These are phyloP conservation scores for Dolichopus griseipennis DNA, from an alignment of 2,888 invertebrate species.

Conservation along the genomic window DNA sequence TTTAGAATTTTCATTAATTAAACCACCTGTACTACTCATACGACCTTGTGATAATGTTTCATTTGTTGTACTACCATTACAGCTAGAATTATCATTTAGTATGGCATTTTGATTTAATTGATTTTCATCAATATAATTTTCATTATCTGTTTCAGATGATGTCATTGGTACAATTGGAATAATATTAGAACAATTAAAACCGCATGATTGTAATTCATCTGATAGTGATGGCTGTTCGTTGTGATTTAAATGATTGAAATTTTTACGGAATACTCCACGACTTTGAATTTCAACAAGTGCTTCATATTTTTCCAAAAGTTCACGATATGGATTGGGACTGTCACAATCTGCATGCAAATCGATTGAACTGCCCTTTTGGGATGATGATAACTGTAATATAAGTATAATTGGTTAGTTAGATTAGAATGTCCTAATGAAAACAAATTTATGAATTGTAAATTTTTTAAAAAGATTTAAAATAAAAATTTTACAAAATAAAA, in stretches of 20 bases:
- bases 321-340: slow-evolving; percentile 60
- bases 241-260: background rate
- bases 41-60: slow-evolving; percentile 19
- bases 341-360: slow-evolving; percentile 36
- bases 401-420: no score
- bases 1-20: slow-evolving; percentile 46
- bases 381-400: slow-evolving; percentile 27
- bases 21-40: slow-evolving; percentile 38
- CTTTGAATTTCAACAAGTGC: slow-evolving; percentile 69
- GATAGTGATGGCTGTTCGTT: slow-evolving; percentile 30
- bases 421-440: no score
- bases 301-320: slow-evolving; percentile 77
- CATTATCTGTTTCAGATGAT: slow-evolving; percentile 32
- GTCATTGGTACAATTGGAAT: slow-evolving; percentile 19
- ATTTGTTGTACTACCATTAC: slow-evolving; percentile 23
- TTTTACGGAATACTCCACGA: slow-evolving; percentile 50
- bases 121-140: slow-evolving; percentile 57
- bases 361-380: slow-evolving; percentile 18
- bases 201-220: slow-evolving; percentile 67
- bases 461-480: no score
- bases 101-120: slow-evolving; percentile 33
- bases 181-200: slow-evolving; percentile 48
- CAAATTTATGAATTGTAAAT: no score
- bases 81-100: slow-evolving; percentile 19
- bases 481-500: background rate